Evolutionary conservation across 30 jellyfish, hydroid and myxozoan genomes (phyloP), one percentile per base, ranked within the genome.

Genomic region (Phacellophora camtschatica): DNA sequence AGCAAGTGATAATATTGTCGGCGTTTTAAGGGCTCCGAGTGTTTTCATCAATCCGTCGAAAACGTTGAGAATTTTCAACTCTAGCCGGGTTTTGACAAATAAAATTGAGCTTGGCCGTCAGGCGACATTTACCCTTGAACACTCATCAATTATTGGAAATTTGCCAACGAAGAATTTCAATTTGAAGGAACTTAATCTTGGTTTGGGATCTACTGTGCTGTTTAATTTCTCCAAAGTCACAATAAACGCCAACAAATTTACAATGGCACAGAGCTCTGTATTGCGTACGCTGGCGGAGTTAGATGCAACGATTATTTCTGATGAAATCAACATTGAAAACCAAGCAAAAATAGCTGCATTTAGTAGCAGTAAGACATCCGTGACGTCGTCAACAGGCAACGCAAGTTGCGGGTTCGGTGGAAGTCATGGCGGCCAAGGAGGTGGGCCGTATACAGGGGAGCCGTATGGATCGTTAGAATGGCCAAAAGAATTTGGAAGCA

Each of bases 371-470:
- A 32, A 34, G 11, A 59, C 71, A 5, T 77, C 89, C 29, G 89
- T 77, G 18, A 36, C 69, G 39, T 29, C 45, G n/a, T 61, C 89
- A 11, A 39, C 89, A 9, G 82, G 89, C 13, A 77, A 56, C 69
- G 48, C 31, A 3, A 39, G 70, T 55, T 81, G 92, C 54, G 92
- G 84, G 4, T 66, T 53, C 36, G 92, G 92, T 33, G 92, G 82
- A 23, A 68, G 92, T 50, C 92, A 81, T 68, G 92, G 92, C 35
- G 92, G 92, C n/a, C 84, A 39, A 51, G 92, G 92, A 1, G 92
- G 92, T 3, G 92, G 92, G 1, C 50, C 3, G 10, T 9, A 3
- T 11, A 27, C 61, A 15, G 84, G 92, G 2, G 39, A 43, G 11
- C 71, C 92, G 3, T 81, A 81, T 33, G 92, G 92, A 23, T 34